phyloP scores from a whole-genome alignment of 2,113 vertebrate species.

The Cromileptes altivelis region DNA sequence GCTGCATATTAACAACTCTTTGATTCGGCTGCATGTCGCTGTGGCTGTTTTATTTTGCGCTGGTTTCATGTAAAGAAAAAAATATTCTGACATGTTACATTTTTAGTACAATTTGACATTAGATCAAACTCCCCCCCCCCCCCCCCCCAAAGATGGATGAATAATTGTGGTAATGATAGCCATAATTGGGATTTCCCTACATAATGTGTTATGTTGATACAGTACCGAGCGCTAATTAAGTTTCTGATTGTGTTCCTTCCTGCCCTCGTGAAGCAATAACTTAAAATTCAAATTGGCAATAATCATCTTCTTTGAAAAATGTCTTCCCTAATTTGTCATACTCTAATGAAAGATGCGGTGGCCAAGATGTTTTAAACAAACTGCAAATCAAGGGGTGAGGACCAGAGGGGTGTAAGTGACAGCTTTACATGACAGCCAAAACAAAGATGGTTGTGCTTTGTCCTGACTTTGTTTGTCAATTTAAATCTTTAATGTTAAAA shows the following conservation, averaged over 20 bases:
- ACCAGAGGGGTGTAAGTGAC: too few species aligned
- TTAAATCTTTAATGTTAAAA: too few species aligned
- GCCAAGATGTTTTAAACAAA: too few species aligned
- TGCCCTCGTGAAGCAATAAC: slow-evolving; percentile 3
- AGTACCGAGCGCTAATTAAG: not conserved
- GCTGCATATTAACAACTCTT: not conserved
- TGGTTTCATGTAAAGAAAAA: not conserved
- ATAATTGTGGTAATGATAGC: slow-evolving; percentile 4
- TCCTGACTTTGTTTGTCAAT: too few species aligned
- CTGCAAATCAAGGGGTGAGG: too few species aligned
- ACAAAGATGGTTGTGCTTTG: too few species aligned
- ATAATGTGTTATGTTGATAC: slow-evolving; percentile 8
- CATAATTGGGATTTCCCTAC: not conserved
- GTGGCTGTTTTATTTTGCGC: not conserved
- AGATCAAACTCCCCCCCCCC: too few species aligned
- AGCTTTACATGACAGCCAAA: too few species aligned
- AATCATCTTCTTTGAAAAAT: not conserved
- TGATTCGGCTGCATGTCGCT: not conserved
- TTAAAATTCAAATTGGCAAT: not conserved
- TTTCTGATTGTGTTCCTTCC: not conserved
- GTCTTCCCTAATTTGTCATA: slow-evolving; percentile 1
- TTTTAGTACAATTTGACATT: not conserved
- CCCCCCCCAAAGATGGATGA: not conserved
- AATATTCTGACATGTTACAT: not conserved
- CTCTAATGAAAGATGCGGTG: not conserved